Evolutionary conservation across 2,797 vertebrate species (phyloP), one percentile per base, ranked within the genome.

Genomic region (Molossus alvarezi): DNA sequence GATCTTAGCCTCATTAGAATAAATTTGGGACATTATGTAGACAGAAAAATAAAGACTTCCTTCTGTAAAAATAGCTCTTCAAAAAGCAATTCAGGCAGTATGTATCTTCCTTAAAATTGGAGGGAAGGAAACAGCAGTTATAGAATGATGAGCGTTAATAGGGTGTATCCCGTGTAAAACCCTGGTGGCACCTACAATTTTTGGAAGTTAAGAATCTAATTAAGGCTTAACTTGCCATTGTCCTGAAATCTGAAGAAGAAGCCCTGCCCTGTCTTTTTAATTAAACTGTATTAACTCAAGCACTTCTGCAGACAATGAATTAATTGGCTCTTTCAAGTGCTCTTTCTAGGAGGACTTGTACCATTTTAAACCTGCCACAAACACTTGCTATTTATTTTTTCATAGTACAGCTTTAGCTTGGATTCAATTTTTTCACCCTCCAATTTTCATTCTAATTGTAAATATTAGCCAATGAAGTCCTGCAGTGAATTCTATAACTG

Each of bases 221-320:
- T 89, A 94, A 72, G 12, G n/a, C 65, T 83, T 83, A 12, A 18
- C 90, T 93, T 93, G 64, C 96, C 87, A 86, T 72, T 95, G 48
- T 87, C 71, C 23, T 90, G 37, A 94, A 83, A 84, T 88, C 9
- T 55, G 67, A 93, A 84, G 23, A 64, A 79, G 80, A 33, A 84
- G 13, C 48, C 48, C 20, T 84, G 23, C 9, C 3, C 11, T 91
- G 27, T 93, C 37, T 93, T 96, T 97, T 92, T 86, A 92, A 95
- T 95, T 97, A 92, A 95, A 85, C 37, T 79, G 3, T 27, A 95
- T 96, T 88, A 96, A 85, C 57, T 92, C 23, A 86, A 87, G 15
- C 27, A 64, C 79, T 79, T 41, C 58, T 92, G 27, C 37, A 14
- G 75, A 83, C 62, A 80, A n/a, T 65, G 53, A 96, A 82, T 93